Percentiles rank a stretch among this genome's conserved stretches.
These are phyloP conservation scores for Sebastolobus altivelis DNA, from an alignment of 2,797 vertebrate genomes.

Conservation along the genomic window DNA sequence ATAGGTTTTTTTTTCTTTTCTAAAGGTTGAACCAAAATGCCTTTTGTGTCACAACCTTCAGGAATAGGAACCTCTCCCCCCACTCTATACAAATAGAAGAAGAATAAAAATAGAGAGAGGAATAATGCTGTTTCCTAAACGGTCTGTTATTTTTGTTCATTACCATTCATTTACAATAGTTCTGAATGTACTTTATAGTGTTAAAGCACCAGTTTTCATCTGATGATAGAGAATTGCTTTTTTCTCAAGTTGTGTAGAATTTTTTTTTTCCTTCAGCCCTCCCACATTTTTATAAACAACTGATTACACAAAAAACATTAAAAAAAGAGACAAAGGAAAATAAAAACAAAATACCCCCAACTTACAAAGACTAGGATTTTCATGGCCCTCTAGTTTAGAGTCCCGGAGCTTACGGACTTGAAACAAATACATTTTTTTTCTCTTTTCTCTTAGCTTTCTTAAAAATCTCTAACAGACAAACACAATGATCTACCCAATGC, in stretches of 20 bases:
- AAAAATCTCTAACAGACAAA: slow-evolving; percentile 94
- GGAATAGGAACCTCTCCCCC: slow-evolving; percentile 82
- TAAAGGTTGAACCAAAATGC: slow-evolving; percentile 86
- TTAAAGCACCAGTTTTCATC: slow-evolving; percentile 91
- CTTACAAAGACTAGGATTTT: slow-evolving; percentile 89
- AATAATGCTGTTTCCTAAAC: slow-evolving; percentile 88
- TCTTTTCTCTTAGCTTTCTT: slow-evolving; percentile 87
- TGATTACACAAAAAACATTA: slow-evolving; percentile 87
- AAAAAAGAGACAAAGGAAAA: slow-evolving; percentile 84
- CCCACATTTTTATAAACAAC: slow-evolving; percentile 89
- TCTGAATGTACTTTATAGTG: slow-evolving; percentile 89
- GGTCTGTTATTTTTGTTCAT: slow-evolving; percentile 88
- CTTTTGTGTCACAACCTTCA: slow-evolving; percentile 86
- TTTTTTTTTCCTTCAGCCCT: slow-evolving; percentile 90
- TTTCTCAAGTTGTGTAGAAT: slow-evolving; percentile 84
- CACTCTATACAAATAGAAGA: slow-evolving; percentile 88
- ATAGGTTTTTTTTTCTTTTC: slow-evolving; percentile 45
- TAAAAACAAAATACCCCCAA: slow-evolving; percentile 87
- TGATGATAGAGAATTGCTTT: slow-evolving; percentile 75
- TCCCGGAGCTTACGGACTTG: slow-evolving; percentile 91
- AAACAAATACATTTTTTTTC: slow-evolving; percentile 89
- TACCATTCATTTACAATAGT: slow-evolving; percentile 87
- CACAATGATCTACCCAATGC: slow-evolving; percentile 93
- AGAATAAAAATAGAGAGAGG: slow-evolving; percentile 83
- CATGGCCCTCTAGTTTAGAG: slow-evolving; percentile 91